phyloP scores from a whole-genome alignment of 2,888 invertebrate genomes.

The Pterobdella sp. region DNA sequence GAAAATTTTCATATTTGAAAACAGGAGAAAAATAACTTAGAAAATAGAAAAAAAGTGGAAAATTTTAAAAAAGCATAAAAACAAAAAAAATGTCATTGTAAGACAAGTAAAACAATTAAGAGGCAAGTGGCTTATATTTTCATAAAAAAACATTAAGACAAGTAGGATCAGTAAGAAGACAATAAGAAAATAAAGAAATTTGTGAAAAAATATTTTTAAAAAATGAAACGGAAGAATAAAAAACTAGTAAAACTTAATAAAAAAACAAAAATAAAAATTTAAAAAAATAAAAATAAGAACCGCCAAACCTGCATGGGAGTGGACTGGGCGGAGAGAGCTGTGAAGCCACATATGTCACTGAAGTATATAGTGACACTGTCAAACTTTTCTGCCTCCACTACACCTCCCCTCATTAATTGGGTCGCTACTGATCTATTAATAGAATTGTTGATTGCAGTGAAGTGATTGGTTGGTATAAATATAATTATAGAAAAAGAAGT shows the following conservation, averaged over 20 bases:
- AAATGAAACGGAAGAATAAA: too few relatives aligned
- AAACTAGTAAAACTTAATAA: too few relatives aligned
- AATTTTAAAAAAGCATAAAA: background rate
- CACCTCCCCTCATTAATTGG: slow-evolving; percentile 53
- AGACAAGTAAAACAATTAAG: too few relatives aligned
- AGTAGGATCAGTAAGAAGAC: too few relatives aligned
- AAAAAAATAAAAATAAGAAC: background rate
- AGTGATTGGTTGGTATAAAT: background rate
- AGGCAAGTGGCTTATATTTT: too few relatives aligned
- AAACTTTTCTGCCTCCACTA: slow-evolving; percentile 54
- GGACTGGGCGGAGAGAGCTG: slow-evolving; percentile 52
- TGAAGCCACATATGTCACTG: slow-evolving; percentile 57
- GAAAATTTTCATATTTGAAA: background rate
- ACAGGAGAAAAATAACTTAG: background rate
- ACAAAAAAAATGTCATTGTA: too few relatives aligned
- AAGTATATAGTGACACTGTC: slow-evolving; percentile 56
- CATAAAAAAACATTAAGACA: too few relatives aligned
- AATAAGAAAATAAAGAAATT: too few relatives aligned
- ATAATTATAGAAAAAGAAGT: too few relatives aligned
- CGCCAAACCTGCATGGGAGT: slow-evolving; percentile 36
- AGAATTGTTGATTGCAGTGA: background rate
- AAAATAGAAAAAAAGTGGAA: background rate
- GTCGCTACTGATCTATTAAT: slow-evolving; percentile 38
- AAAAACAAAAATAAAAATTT: background rate
- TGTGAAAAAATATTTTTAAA: too few relatives aligned